A percentile compares a stretch with the other conserved stretches of the same genome.
phyloP scores from a whole-genome alignment of 2,797 vertebrate genomes.

The Rhincodon typus region DNA sequence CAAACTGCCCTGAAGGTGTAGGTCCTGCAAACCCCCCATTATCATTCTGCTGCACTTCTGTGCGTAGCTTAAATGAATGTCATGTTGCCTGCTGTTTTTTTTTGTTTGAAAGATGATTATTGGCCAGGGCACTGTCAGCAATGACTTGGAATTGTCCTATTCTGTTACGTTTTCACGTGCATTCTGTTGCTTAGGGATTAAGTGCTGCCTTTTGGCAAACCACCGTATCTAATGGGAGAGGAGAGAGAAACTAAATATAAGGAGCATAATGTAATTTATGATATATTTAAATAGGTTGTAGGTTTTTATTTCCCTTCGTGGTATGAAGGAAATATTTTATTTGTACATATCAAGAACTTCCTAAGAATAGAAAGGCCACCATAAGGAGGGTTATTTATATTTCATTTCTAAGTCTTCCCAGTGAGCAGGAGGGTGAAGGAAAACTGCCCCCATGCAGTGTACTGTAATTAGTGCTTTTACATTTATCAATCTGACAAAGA shows the following conservation, averaged over 20 bases:
- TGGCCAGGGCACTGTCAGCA: too few species aligned
- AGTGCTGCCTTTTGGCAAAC: background rate
- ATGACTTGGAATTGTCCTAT: background rate
- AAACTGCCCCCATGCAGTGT: background rate
- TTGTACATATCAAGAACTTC: background rate
- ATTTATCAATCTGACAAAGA: background rate
- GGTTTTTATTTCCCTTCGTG: background rate
- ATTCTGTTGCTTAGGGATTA: background rate
- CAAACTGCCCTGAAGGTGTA: background rate
- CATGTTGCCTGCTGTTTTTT: background rate
- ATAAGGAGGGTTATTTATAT: background rate
- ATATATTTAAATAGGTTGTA: background rate
- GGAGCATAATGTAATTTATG: background rate
- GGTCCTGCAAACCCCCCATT: background rate
- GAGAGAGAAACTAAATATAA: too few species aligned
- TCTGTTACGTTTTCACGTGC: background rate
- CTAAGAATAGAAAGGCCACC: background rate
- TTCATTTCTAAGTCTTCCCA: background rate
- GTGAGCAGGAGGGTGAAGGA: background rate
- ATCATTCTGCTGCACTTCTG: background rate
- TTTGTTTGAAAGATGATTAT: too few species aligned
- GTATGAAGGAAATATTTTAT: background rate
- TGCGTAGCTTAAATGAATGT: background rate
- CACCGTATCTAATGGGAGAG: background rate
- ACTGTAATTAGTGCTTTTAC: background rate